Base-by-base conservation (phyloP, 2,797 vertebrate genomes). In the Staurois parvus region DNA sequence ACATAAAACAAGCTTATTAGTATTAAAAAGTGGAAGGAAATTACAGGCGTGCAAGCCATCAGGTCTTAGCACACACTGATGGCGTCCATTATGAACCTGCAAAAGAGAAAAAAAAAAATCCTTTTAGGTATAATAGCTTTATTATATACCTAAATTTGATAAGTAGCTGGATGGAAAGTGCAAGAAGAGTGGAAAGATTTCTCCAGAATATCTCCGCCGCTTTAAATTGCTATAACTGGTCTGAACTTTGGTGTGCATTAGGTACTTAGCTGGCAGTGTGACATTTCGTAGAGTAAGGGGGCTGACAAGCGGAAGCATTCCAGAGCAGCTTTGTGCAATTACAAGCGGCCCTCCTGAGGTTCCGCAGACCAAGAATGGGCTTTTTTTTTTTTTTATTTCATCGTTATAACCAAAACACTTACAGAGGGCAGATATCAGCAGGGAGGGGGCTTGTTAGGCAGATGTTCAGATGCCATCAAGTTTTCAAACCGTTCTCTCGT, bases 201-300 rank as follows among this genome's bases (percentile, higher is more conserved):
- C 40, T 34, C 19, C 34, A 19, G 2, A 56, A 85, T 79, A 13
- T 66, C 42, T 68, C 67, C 56, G 28, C 73, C 59, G 62, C 28
- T 64, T 28, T 75, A 84, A 84, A 87, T 84, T 84, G 86, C 82
- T 79, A 48, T 76, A 87, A 84, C 72, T 74, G 48, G 70, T 84
- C 48, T 87, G 86, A 84, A 84, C 78, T 84, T 82, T 81, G 72
- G 45, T 30, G 72, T 81, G 32, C 72, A 76, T 79, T 84, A 84
- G 77, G 82, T 76, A 76, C 82, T 81, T 87, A 84, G 76, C 76
- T 70, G 82, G 82, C 82, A 72, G 86, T 72, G 72, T 87, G 86
- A 87, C 86, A 87, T 87, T 87, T 87, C 3, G 26, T 45, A 34
- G 74, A 79, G 72, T 76, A 76, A 70, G 82, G 70, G 74, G 86